Evolutionary conservation across 1,140 invertebrate species (phyloP).

Genomic region (Drosophila bocki): DNA sequence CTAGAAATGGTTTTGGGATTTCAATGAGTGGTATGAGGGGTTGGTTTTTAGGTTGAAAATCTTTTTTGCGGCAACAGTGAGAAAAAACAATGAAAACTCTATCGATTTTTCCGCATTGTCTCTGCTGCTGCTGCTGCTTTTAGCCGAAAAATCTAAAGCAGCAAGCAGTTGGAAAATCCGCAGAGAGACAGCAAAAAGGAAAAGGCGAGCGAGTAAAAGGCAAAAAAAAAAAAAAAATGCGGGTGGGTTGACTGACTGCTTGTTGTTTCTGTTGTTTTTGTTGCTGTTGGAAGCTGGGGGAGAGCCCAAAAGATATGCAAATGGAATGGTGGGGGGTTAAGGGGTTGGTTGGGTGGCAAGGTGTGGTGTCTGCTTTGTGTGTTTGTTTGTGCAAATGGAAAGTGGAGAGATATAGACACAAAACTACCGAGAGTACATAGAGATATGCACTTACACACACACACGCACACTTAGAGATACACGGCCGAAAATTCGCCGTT

Average conservation of each 20-base stretch:
- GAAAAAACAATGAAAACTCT: conserved; percentile 76
- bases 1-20: background rate
- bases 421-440: conserved; percentile 53
- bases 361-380: conserved; percentile 49
- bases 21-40: conserved; percentile 8
- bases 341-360: conserved; percentile 39
- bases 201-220: conserved; percentile 20
- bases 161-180: conserved; percentile 46
- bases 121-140: conserved; percentile 54
- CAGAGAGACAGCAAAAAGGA: conserved; percentile 46
- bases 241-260: conserved; percentile 53
- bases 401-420: conserved; percentile 70
- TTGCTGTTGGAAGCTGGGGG: conserved; percentile 35
- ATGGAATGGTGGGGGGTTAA: conserved; percentile 51
- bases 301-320: conserved; percentile 77
- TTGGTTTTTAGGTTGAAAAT: conserved; percentile 46
- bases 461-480: background rate
- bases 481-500: conserved; percentile 42
- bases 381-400: conserved; percentile 64
- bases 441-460: conserved; percentile 68
- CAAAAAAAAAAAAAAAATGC: conserved; percentile 51
- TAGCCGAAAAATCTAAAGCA: conserved; percentile 76
- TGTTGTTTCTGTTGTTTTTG: conserved; percentile 12
- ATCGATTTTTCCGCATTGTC: conserved; percentile 83
- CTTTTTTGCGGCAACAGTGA: conserved; percentile 32